Base-by-base conservation (phyloP, 2,797 vertebrate genomes). In the Onychomys torridus region DNA sequence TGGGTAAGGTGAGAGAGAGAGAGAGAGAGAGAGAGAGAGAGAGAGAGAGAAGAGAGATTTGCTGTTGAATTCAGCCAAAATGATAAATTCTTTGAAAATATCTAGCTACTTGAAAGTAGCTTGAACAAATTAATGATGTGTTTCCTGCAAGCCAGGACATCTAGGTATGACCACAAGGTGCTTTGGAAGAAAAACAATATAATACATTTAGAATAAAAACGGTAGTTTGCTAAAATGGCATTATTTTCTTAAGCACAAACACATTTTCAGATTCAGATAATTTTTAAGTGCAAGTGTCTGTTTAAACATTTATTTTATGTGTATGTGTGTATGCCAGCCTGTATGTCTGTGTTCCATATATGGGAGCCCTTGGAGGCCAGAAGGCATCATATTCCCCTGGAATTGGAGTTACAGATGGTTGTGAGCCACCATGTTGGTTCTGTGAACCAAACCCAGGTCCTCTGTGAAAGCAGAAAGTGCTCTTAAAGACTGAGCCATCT, bases 141-240 rank as follows among this genome's bases (percentile, higher is more conserved):
- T 94, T 83, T 59, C 55, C 29, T 85, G 34, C 8, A 73, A 86
- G 32, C 23, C 5, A 25, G 6, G 46, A 12, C 23, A 16, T 84
- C 69, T 19, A 88, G 93, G 46, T 37, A 57, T 59, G 83, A 40
- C 37, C 5, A 59, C 85, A 84, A 93, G 9, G 21, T 71, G 17
- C 67, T 76, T 90, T 75, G 25, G 19, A 46, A 77, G 34, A 55
- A 93, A 76, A 83, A 90, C 14, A 83, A 76, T 32, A 2, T 84
- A 17, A 65, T 29, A 90, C 11, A 1, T 55, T 84, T 92, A 10
- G 79, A 78, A 93, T 84, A 61, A 96, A 96, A 95, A 95, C 27
- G 37, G 10, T 2, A 94, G 63, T n/a, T n/a, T 63, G 27, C 40
- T 77, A 27, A 96, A 96, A 88, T 86, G 27, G 86, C 10, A 40